phyloP scores from a whole-genome alignment of 2,797 vertebrate genomes.

The Valencia hispanica region DNA sequence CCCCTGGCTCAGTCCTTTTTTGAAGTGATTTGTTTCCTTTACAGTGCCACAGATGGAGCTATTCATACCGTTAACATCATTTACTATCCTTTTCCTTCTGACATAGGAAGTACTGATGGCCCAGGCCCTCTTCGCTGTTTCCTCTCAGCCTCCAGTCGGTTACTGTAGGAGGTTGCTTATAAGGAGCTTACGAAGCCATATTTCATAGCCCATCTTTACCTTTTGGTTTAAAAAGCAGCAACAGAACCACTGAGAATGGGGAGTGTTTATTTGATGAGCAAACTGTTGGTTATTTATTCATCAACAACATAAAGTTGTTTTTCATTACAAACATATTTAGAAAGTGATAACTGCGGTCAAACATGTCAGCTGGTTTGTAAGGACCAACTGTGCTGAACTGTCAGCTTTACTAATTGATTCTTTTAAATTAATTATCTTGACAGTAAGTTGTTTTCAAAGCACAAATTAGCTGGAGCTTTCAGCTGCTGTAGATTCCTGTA shows the following conservation, averaged over 20 bases:
- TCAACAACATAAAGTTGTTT: slow-evolving; percentile 7
- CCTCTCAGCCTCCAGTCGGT: neutral
- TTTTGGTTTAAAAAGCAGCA: slow-evolving; percentile 11
- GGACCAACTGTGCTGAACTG: slow-evolving; percentile 1
- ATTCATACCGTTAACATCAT: neutral
- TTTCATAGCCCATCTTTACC: slow-evolving; percentile 13
- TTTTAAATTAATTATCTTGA: slow-evolving; percentile 27
- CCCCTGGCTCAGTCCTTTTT: neutral
- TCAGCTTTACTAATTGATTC: slow-evolving; percentile 27
- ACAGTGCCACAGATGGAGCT: neutral
- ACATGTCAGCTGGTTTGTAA: slow-evolving; percentile 7
- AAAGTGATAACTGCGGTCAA: slow-evolving; percentile 4
- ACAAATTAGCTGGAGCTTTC: slow-evolving; percentile 38
- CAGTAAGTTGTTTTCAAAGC: slow-evolving; percentile 25
- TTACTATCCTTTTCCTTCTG: neutral
- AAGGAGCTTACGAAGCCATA: neutral
- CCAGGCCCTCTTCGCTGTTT: too few species aligned
- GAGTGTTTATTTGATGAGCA: neutral
- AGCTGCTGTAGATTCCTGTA: slow-evolving; percentile 14
- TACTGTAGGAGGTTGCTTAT: neutral
- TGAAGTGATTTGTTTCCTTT: neutral
- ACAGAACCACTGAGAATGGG: neutral
- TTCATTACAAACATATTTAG: slow-evolving; percentile 9
- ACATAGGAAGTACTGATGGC: neutral
- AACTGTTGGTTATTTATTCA: neutral